Conservation (phyloP, 2,888 invertebrate species). For the Aphidoletes aphidimyza region DNA sequence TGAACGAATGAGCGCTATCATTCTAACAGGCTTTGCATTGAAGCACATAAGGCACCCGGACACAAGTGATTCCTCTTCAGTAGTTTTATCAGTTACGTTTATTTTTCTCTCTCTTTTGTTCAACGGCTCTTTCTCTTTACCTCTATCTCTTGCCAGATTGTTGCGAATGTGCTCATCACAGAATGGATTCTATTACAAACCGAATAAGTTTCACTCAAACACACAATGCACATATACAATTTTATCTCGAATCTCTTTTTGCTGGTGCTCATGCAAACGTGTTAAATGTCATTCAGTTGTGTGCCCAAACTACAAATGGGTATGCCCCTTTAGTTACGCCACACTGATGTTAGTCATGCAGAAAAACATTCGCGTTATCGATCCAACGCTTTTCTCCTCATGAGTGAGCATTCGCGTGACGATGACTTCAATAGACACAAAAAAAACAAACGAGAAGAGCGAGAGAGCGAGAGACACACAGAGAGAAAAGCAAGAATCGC, state of each 20-base stretch:
- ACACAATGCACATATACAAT: constrained; percentile 35
- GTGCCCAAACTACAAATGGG: not conserved
- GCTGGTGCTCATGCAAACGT: constrained; percentile 24
- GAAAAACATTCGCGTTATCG: constrained; percentile 36
- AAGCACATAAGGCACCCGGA: not conserved
- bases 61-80: constrained; percentile 18
- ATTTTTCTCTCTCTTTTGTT: not conserved
- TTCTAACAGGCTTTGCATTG: not conserved
- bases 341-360: constrained; percentile 32
- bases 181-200: no score
- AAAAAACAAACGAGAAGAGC: no score
- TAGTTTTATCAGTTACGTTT: constrained; percentile 10
- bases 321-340: not conserved
- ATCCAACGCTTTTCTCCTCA: not conserved
- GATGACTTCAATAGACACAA: no score
- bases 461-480: no score
- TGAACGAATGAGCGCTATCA: no score
- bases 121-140: not conserved
- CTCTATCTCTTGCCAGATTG: not conserved
- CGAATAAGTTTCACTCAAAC: constrained; percentile 47
- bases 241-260: constrained; percentile 36
- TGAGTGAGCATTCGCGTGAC: not conserved
- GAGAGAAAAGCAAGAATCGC: not conserved
- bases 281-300: constrained; percentile 48
- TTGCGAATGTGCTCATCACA: constrained; percentile 30